Percentiles rank a stretch among this genome's conserved stretches.
Evolutionary conservation across 2,888 invertebrate genomes (phyloP).

Genomic region (Tupiocoris notatus): DNA sequence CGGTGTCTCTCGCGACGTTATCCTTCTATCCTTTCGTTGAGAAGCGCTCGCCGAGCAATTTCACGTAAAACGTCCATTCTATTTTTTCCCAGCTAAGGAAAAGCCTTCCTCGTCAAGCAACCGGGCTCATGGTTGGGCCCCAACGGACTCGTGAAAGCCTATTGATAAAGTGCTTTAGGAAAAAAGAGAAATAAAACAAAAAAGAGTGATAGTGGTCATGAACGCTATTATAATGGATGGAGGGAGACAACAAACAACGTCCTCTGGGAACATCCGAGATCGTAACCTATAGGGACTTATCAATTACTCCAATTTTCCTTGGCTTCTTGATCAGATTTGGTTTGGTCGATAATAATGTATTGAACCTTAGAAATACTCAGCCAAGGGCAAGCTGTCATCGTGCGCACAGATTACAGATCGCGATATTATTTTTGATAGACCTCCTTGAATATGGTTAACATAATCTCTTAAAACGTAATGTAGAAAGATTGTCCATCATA

Average conservation of each 20-base stretch:
- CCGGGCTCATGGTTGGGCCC: neutral
- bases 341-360: no score
- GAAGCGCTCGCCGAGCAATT: neutral
- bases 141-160: neutral
- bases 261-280: neutral
- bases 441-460: no score
- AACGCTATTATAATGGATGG: no score
- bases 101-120: neutral
- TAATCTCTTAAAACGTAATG: no score
- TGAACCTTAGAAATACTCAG: no score
- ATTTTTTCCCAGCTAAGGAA: neutral
- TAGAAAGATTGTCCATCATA: no score
- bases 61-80: neutral
- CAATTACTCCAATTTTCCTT: neutral
- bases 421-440: no score
- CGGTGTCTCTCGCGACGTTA: neutral
- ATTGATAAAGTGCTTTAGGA: neutral
- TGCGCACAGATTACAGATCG: no score
- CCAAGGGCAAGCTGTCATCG: no score
- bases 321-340: neutral
- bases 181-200: neutral
- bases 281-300: neutral
- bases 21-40: neutral
- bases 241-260: neutral
- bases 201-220: neutral